These are phyloP conservation scores for Bicyclus anynana DNA, from an alignment of 1,140 invertebrate genomes.

Conservation along the genomic window DNA sequence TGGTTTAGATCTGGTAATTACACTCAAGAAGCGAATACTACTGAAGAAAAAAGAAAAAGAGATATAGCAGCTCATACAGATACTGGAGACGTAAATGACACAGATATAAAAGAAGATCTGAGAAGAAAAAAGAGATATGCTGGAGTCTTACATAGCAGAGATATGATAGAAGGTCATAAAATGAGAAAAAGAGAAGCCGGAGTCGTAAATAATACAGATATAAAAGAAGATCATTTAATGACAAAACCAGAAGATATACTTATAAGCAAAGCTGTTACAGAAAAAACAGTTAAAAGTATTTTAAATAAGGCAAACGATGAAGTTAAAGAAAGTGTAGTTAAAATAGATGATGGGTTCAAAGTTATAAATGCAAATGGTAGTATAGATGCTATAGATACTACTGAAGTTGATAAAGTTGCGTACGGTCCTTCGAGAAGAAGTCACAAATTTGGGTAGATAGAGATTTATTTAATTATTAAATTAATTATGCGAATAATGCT, in stretches of 20 bases:
- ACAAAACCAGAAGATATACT: neutral
- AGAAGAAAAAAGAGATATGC: too few species aligned
- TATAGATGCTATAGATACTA: constrained; percentile 5
- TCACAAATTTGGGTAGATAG: neutral
- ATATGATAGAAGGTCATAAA: too few species aligned
- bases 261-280: neutral
- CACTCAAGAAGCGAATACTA: constrained; percentile 6
- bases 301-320: neutral
- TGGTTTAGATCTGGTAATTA: constrained; percentile 24
- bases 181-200: too few species aligned
- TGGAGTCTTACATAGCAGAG: too few species aligned
- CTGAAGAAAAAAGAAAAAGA: constrained; percentile 9
- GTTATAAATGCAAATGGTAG: neutral
- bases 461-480: too few species aligned
- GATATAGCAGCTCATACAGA: too few species aligned
- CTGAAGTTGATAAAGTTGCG: constrained; percentile 12
- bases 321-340: neutral
- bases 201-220: too few species aligned
- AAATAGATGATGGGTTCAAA: neutral
- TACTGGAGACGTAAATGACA: neutral
- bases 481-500: too few species aligned
- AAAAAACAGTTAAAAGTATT: neutral
- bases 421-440: constrained; percentile 17
- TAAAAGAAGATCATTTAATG: too few species aligned
- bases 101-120: neutral